Evolutionary conservation across 2,888 invertebrate genomes (phyloP).

Genomic region (Empis stercorea): DNA sequence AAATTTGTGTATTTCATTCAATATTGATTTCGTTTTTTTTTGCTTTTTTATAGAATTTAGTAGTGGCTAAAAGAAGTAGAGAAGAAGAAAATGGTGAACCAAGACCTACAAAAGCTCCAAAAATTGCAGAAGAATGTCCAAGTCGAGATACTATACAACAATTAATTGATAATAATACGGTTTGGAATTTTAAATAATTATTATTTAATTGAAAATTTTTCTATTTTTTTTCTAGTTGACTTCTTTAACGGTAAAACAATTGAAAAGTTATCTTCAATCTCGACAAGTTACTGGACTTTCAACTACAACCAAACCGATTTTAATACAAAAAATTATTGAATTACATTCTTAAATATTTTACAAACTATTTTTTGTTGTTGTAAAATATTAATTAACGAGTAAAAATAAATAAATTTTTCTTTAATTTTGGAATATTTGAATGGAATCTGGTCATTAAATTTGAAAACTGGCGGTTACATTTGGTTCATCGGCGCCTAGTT

Average conservation of each 20-base stretch:
- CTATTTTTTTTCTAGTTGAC: not conserved
- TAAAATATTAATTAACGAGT: no score
- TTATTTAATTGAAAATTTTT: no score
- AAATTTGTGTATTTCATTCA: not conserved
- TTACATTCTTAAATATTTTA: constrained; percentile 5
- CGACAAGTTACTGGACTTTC: constrained; percentile 8
- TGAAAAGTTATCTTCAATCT: constrained; percentile 6
- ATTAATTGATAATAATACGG: constrained; percentile 15
- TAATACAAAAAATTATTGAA: constrained; percentile 9
- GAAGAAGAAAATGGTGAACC: constrained; percentile 13
- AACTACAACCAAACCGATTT: constrained; percentile 6
- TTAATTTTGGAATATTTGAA: no score
- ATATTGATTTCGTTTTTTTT: not conserved
- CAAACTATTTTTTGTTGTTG: no score
- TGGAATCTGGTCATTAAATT: no score
- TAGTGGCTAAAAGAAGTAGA: constrained; percentile 6
- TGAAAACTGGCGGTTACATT: no score
- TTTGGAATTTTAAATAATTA: not conserved
- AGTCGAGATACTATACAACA: constrained; percentile 17
- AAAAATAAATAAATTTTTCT: no score
- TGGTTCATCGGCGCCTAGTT: no score
- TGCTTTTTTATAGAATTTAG: not conserved
- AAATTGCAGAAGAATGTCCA: constrained; percentile 15
- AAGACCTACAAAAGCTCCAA: constrained; percentile 19
- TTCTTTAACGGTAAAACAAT: not conserved